Base-by-base conservation (phyloP, 2,888 invertebrate species). In the Sminthurides aquaticus region DNA sequence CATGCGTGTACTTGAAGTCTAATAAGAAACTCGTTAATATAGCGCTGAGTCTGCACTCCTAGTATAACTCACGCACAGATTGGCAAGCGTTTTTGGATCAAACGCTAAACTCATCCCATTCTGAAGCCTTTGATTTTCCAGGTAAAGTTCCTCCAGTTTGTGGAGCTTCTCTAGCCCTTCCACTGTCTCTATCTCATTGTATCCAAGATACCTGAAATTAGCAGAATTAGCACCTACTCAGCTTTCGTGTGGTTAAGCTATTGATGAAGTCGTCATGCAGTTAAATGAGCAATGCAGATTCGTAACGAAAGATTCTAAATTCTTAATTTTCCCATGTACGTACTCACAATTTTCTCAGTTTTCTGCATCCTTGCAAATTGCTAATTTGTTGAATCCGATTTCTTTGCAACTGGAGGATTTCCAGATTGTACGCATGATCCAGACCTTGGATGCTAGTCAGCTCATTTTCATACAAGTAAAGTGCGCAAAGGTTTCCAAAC, bases 371-470 rank as follows among this genome's bases (percentile, higher is more conserved):
- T 2, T 81, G 80, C 67, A 85, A 73, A 24, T 81, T 81, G 71
- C 83, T 82, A 27, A 85, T 78, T 69, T 81, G 80, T 1, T 77
- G 73, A n/a, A 85, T 76, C 27, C 84, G 77, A 75, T 85, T 85
- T 69, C 81, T 82, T 80, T 84, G 83, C 49, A 83, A 75, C 75
- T 82, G 81, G 18, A 84, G 76, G 70, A 86, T 83, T 24, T 83
- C 81, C 54, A 90, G 78, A 72, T 86, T 85, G 57, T 78, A 80
- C 2, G 90, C 80, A 26, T 80, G 78, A 58, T 85, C 81, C 5
- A 94, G 76, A 75, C 90, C 88, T 77, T 88, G 84, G 25, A 95
- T 85, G 77, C 84, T 85, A 1, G 82, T 78, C 71, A 96, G 86
- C 73, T 84, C 84, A 77, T 95, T 96, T 76, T 88, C 84, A 75